phyloP scores from a whole-genome alignment of 2,888 invertebrate genomes.

The Drosophila bunnanda region DNA sequence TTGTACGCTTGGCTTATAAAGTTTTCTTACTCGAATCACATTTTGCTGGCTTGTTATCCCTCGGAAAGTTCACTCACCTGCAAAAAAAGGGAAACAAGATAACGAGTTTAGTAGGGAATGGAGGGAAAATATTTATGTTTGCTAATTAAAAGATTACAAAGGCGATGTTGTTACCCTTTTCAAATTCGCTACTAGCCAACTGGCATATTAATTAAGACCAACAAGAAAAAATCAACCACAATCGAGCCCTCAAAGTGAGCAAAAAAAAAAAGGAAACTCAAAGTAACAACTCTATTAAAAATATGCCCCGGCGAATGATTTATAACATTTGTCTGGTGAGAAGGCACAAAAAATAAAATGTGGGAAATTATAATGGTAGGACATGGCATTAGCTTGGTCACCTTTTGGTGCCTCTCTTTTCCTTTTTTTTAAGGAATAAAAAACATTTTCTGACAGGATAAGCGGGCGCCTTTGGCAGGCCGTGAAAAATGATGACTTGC shows the following conservation, averaged over 20 bases:
- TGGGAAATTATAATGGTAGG: constrained; percentile 67
- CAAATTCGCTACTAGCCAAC: constrained; percentile 55
- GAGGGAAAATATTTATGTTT: constrained; percentile 51
- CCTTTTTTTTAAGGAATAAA: constrained; percentile 55
- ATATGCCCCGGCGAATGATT: constrained; percentile 72
- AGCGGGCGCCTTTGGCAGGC: constrained; percentile 67
- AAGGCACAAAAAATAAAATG: constrained; percentile 46
- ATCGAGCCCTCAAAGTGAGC: constrained; percentile 30
- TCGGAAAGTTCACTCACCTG: constrained; percentile 59
- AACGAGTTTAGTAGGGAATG: constrained; percentile 6
- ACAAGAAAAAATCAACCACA: constrained; percentile 39
- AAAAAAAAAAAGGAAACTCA: constrained; percentile 40
- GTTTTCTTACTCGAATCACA: constrained; percentile 25
- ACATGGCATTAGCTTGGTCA: constrained; percentile 57
- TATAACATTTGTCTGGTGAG: constrained; percentile 63
- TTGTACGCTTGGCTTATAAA: constrained; percentile 26
- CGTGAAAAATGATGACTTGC: constrained; percentile 69
- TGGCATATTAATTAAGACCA: constrained; percentile 53
- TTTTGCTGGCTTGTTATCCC: constrained; percentile 31
- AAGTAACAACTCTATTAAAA: constrained; percentile 77
- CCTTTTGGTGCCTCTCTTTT: constrained; percentile 51
- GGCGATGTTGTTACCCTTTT: constrained; percentile 59
- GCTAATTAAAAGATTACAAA: constrained; percentile 72
- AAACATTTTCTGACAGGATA: constrained; percentile 65
- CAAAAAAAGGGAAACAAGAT: constrained; percentile 46